Percentiles rank a stretch among this genome's conserved stretches.
Evolutionary conservation across 2,113 vertebrate genomes (phyloP).

Genomic region (Nanorana parkeri): DNA sequence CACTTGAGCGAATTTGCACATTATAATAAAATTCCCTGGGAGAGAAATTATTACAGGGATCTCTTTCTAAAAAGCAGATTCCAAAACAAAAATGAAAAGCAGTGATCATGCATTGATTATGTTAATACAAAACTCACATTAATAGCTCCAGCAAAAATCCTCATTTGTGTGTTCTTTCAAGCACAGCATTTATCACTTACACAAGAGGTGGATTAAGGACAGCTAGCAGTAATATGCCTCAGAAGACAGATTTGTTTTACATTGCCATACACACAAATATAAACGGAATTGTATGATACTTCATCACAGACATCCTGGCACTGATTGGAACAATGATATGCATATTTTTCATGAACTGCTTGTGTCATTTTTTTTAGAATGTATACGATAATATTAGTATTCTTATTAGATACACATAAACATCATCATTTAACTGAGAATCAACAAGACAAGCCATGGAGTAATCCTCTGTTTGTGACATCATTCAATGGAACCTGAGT

Average conservation of each 20-base stretch:
- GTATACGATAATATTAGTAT: background rate
- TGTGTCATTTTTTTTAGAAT: background rate
- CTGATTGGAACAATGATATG: slow-evolving; percentile 15
- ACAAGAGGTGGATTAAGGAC: slow-evolving; percentile 30
- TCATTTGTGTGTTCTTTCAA: background rate
- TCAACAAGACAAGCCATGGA: background rate
- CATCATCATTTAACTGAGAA: background rate
- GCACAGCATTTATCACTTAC: slow-evolving; percentile 26
- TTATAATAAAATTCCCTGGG: background rate
- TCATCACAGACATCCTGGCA: background rate
- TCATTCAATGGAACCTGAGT: background rate
- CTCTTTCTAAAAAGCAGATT: background rate
- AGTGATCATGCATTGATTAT: background rate
- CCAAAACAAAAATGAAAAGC: background rate
- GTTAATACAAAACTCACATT: background rate
- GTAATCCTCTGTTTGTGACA: background rate
- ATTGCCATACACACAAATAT: slow-evolving; percentile 18
- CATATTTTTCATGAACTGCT: background rate
- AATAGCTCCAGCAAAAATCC: background rate
- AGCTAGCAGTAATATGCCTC: slow-evolving; percentile 9
- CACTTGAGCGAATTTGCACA: background rate
- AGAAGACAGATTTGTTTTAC: slow-evolving; percentile 19
- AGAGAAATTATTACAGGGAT: background rate
- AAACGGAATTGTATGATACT: slow-evolving; percentile 18
- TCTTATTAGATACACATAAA: background rate